Evolutionary conservation across 2,888 invertebrate genomes (phyloP), one percentile per base, ranked within the genome.

Genomic region (Coenonympha arcania): DNA sequence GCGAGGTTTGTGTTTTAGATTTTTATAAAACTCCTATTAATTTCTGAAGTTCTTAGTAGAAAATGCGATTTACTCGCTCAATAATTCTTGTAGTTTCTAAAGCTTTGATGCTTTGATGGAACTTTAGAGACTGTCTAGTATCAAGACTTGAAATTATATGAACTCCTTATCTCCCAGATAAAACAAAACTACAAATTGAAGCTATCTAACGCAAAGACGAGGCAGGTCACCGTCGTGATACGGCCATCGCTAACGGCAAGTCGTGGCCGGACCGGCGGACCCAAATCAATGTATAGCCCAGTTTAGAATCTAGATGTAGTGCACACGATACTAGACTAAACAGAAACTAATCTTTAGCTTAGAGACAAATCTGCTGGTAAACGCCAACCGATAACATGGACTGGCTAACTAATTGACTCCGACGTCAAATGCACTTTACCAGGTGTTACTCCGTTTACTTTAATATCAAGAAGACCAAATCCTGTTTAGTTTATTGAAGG

Each of bases 181-280:
- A 47, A 39, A 42, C 31, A 26, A 19, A 39, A 26, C 20, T 16
- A 48, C 44, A 39, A 37, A 39, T 50, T 40, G 13, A 16, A 44
- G 31, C 43, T 44, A 39, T 50, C 24, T 44, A 30, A 19, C 24
- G 11, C 19, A 31, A 37, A 44, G 18, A 39, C 48, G 19, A 50
- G 52, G 28, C 52, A 36, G 56, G 59, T 55, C 57, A 55, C 28
- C 50, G 56, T 59, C 59, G 59, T 59, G 59, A 58, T 55, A 52
- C 49, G 50, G 54, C 53, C 53, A 55, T 50, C 40, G 54, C 54
- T 52, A 26, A 18, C 26, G 44, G 53, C 50, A 19, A 54, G 41
- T 54, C 50, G 54, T 54, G 47, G 44, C 49, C 31, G 45, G 51
- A 43, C 51, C 33, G 44, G 47, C 31, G 45, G 51, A 43, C 51